A percentile compares a stretch with the other conserved stretches of the same genome.
These are phyloP conservation scores for Trichoplusia ni DNA, from an alignment of 1,140 invertebrate species.

Conservation along the genomic window DNA sequence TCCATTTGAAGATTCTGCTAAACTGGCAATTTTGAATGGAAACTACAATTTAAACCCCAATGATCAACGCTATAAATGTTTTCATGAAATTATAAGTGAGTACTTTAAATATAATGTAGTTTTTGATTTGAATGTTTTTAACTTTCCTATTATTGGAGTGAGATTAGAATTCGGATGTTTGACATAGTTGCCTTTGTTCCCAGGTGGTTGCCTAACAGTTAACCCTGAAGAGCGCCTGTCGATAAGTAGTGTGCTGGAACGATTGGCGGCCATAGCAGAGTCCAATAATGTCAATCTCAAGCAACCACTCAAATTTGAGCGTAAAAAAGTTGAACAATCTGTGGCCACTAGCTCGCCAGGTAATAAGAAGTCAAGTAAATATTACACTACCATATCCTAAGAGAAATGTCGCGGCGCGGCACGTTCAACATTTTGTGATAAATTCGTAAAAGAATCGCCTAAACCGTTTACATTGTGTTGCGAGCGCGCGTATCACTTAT, in stretches of 20 bases:
- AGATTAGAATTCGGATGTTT: background rate
- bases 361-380: constrained; percentile 83
- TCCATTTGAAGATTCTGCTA: constrained; percentile 98
- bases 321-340: constrained; percentile 83
- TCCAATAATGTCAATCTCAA: constrained; percentile 90
- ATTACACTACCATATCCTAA: constrained; percentile 83
- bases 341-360: constrained; percentile 83
- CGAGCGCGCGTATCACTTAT: constrained; percentile 46
- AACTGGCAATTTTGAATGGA: constrained; percentile 97
- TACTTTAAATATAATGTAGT: constrained; percentile 44
- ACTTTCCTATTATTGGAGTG: too few species aligned
- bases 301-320: constrained; percentile 86
- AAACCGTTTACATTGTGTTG: constrained; percentile 38
- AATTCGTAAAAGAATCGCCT: constrained; percentile 19
- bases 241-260: constrained; percentile 90
- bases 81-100: constrained; percentile 95
- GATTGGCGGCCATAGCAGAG: constrained; percentile 93
- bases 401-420: constrained; percentile 45
- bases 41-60: constrained; percentile 93
- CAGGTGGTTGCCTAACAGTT: constrained; percentile 91
- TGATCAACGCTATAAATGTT: constrained; percentile 90
- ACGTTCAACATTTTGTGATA: constrained; percentile 38
- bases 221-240: constrained; percentile 90
- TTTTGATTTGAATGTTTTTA: background rate
- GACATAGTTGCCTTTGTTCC: constrained; percentile 40